phyloP scores from a whole-genome alignment of 2,888 invertebrate genomes.

The Phania funesta region DNA sequence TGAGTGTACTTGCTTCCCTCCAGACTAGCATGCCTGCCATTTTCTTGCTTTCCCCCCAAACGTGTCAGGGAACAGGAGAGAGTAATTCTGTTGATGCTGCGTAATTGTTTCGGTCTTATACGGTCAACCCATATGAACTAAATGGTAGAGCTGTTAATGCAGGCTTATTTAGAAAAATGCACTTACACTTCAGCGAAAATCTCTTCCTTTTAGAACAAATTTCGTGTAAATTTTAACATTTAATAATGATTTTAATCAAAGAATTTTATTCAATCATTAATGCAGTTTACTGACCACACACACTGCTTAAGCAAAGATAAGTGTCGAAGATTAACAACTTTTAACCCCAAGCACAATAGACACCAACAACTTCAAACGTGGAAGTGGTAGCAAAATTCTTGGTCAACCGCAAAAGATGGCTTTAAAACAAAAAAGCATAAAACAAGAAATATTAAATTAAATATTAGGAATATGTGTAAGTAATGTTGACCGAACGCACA shows the following conservation, averaged over 20 bases:
- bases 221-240: not conserved
- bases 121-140: too few relatives aligned
- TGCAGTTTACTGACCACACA: slow-evolving; percentile 72
- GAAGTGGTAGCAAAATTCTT: slow-evolving; percentile 15
- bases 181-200: too few relatives aligned
- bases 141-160: too few relatives aligned
- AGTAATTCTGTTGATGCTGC: too few relatives aligned
- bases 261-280: slow-evolving; percentile 33
- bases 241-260: slow-evolving; percentile 57
- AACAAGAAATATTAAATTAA: slow-evolving; percentile 59
- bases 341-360: not conserved
- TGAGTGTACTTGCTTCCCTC: too few relatives aligned
- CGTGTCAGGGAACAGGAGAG: too few relatives aligned
- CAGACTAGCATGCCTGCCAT: too few relatives aligned
- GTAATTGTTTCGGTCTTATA: too few relatives aligned
- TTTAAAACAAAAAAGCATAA: slow-evolving; percentile 17
- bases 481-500: slow-evolving; percentile 17
- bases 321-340: slow-evolving; percentile 24
- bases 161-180: too few relatives aligned
- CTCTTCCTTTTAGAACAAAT: not conserved
- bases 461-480: slow-evolving; percentile 42
- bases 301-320: slow-evolving; percentile 72
- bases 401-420: slow-evolving; percentile 36
- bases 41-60: too few relatives aligned
- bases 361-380: slow-evolving; percentile 14